Conservation (phyloP, 1,140 invertebrate genomes). For the Lasioglossum albipes region DNA sequence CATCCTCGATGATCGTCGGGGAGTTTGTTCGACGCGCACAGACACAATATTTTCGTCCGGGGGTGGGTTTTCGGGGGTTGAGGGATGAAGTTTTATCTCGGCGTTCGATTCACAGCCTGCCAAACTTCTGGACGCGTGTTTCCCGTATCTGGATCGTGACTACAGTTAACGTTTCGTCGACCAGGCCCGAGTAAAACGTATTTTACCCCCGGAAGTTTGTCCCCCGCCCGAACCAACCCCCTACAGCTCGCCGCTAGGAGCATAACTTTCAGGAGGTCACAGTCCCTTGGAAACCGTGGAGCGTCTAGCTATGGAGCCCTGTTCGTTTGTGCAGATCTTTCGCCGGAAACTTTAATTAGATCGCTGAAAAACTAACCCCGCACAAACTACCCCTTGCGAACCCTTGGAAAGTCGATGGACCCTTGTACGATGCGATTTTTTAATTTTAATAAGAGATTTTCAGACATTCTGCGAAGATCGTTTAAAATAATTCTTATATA, state of each 20-base stretch:
- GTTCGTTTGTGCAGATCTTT: no score
- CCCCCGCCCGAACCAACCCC: background rate
- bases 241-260: background rate
- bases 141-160: background rate
- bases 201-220: background rate
- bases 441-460: no score
- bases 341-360: no score
- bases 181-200: background rate
- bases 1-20: background rate
- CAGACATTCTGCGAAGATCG: no score
- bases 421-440: no score
- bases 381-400: no score
- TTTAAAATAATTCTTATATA: no score
- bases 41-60: background rate
- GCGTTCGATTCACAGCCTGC: background rate
- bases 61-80: no score
- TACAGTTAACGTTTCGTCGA: conserved; percentile 5
- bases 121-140: conserved; percentile 11
- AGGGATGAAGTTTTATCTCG: background rate
- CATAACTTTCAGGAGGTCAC: background rate
- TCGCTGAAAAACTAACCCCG: no score
- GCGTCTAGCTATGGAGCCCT: background rate
- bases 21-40: background rate
- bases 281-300: background rate
- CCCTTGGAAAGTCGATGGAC: no score